Evolutionary conservation across 2,113 vertebrate genomes (phyloP).

Genomic region (Prietella phreatophila): DNA sequence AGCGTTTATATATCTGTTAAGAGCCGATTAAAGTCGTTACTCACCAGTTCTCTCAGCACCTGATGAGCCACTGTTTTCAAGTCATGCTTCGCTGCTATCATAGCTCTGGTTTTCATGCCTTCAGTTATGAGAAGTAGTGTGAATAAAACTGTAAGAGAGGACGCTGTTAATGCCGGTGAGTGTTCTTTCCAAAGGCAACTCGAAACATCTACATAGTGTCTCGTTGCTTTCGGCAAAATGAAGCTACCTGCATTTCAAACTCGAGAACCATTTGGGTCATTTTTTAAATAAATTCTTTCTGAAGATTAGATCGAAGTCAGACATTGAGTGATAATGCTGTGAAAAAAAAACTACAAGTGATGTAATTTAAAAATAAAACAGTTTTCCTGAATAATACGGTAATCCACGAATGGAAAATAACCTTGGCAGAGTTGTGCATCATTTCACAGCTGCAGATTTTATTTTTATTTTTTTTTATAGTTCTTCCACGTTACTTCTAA

Average conservation of each 20-base stretch:
- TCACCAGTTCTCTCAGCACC: not conserved
- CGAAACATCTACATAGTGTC: not conserved
- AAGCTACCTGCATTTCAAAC: not conserved
- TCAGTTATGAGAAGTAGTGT: constrained; percentile 1
- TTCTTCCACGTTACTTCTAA: not conserved
- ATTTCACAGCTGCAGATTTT: not conserved
- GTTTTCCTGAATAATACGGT: too few species aligned
- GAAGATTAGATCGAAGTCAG: too few species aligned
- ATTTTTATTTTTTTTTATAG: not conserved
- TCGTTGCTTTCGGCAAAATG: not conserved
- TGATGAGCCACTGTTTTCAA: not conserved
- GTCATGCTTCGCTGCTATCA: fast-evolving
- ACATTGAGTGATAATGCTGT: too few species aligned
- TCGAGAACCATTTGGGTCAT: not conserved
- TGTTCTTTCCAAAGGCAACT: not conserved
- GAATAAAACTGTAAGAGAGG: constrained; percentile 27
- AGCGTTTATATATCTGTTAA: not conserved
- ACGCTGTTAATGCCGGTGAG: not conserved
- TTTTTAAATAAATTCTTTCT: not conserved
- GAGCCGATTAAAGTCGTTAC: not conserved
- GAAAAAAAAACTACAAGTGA: too few species aligned
- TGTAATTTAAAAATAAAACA: too few species aligned
- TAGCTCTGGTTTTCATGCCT: not conserved
- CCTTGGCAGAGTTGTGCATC: not conserved
- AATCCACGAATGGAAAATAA: too few species aligned